Evolutionary conservation across 2,113 vertebrate genomes (phyloP).

Genomic region (Stegastes partitus): DNA sequence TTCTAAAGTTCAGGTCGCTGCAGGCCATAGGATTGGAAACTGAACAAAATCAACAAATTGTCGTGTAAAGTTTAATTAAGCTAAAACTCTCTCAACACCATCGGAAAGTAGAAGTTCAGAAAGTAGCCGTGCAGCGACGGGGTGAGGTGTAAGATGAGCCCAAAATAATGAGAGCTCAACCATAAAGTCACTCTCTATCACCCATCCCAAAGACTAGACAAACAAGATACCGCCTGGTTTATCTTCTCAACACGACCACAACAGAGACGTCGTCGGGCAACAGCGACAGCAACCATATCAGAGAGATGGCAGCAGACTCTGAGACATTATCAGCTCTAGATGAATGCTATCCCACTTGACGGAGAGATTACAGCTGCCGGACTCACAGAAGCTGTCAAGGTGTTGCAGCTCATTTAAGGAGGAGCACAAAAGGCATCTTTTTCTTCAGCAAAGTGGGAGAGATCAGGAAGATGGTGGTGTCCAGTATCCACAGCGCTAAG

Average conservation of each 20-base stretch:
- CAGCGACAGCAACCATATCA: constrained; percentile 59
- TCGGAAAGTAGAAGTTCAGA: not conserved
- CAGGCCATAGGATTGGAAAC: not conserved
- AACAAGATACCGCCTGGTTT: constrained; percentile 70
- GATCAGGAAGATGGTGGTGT: constrained; percentile 29
- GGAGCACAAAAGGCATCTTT: constrained; percentile 29
- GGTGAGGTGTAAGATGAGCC: constrained; percentile 62
- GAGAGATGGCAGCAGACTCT: constrained; percentile 53
- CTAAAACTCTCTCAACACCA: constrained; percentile 18
- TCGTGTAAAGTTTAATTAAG: not conserved
- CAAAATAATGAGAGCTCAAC: constrained; percentile 58
- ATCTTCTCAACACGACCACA: constrained; percentile 70
- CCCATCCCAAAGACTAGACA: constrained; percentile 67
- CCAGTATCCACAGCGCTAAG: not conserved
- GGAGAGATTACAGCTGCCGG: constrained; percentile 58
- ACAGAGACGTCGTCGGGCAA: constrained; percentile 68
- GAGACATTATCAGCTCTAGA: constrained; percentile 64
- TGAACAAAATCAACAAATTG: constrained; percentile 36
- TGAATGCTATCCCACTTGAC: constrained; percentile 70
- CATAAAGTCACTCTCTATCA: constrained; percentile 70
- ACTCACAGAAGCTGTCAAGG: constrained; percentile 43
- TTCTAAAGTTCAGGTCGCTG: constrained; percentile 37
- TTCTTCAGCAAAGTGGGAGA: constrained; percentile 10
- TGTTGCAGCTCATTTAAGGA: constrained; percentile 30
- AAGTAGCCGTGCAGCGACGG: not conserved